phyloP scores from a whole-genome alignment of 2,113 vertebrate genomes.

The Ctenomys sociabilis region DNA sequence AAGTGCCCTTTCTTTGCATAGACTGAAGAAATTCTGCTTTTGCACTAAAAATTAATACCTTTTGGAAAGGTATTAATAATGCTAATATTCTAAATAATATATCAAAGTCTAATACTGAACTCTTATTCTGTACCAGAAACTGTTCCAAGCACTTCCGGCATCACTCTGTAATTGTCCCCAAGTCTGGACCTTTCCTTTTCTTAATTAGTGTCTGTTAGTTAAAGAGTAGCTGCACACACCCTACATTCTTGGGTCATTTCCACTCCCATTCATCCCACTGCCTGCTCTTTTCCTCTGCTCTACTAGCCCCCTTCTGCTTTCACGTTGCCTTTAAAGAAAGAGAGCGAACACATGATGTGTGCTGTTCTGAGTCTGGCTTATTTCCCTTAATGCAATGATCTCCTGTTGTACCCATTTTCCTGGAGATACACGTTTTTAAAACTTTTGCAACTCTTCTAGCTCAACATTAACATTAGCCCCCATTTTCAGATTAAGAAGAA shows the following conservation, averaged over 20 bases:
- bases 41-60: constrained; percentile 32
- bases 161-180: background rate
- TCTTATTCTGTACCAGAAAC: background rate
- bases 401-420: background rate
- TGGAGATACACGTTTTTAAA: background rate
- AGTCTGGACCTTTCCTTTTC: background rate
- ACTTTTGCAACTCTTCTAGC: background rate
- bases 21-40: background rate
- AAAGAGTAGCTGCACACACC: background rate
- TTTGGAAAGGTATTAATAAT: background rate
- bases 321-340: background rate
- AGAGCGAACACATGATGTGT: background rate
- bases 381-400: background rate
- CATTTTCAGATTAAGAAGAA: background rate
- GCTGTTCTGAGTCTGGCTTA: background rate
- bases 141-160: background rate
- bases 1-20: too few species aligned
- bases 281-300: background rate
- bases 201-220: background rate
- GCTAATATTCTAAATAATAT: background rate
- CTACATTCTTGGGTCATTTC: background rate
- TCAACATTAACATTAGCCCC: background rate
- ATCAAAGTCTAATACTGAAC: background rate
- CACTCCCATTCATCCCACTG: background rate
- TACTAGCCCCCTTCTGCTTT: background rate